Evolutionary conservation across 1,140 invertebrate genomes (phyloP), one percentile per base, ranked within the genome.

Genomic region (Tetragonula clypearis): DNA sequence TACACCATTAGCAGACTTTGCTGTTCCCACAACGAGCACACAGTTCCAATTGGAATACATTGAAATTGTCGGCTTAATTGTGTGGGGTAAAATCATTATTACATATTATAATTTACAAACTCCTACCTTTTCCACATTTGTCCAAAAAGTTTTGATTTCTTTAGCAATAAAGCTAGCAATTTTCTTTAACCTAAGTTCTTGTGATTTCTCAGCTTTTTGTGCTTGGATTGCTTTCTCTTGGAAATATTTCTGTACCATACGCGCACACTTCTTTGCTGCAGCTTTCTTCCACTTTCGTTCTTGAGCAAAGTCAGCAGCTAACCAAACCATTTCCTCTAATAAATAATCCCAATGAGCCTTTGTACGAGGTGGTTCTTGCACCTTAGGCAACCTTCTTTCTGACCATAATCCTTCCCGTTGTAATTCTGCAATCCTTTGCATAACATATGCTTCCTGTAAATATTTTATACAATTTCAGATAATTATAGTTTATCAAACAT

Each of bases 311-410:
- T 99, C 99, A 30, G 98, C 97, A 62, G 99, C 98, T 77, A 99
- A 95, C 99, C 99, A 99, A 41, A 97, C 97, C 98, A 99, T 99
- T 95, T 99, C 99, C 94, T 99, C 99, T 17, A 99, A 94, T 74
- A 99, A 96, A 95, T 99, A 99, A 94, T 99, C 99, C 99, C 99
- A 99, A 93, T 99, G 99, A n/a, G 97, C 97, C 95, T 99, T 99
- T 26, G 96, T 95, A 89, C 98, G 95, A 68, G 97, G 96, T 82
- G 98, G 98, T 95, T 99, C 99, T 91, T 98, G 97, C 41, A 99
- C 96, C 95, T 99, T 99, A 6, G 99, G 98, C 92, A 99, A 95
- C 87, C 98, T 96, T 93, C 97, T 97, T 92, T 98, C 98, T 71
- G 98, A 97, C 99, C 99, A 99, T 89, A 99, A 95, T 53, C 99